Evolutionary conservation across 2,888 invertebrate genomes (phyloP), one percentile per base, ranked within the genome.

Genomic region (Pogonocherus hispidulus): DNA sequence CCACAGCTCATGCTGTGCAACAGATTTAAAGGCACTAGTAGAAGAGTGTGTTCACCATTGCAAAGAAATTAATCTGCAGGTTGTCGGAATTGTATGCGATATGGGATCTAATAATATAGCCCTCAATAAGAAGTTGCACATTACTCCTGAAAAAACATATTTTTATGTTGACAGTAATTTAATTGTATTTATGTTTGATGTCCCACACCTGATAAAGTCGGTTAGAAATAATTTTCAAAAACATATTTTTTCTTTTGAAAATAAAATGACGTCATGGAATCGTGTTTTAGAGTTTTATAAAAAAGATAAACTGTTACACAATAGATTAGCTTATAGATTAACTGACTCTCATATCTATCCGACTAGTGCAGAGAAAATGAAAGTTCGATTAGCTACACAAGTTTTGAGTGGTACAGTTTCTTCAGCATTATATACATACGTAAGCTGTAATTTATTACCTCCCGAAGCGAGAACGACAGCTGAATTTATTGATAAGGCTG

Each of bases 151-250:
- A 2, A 32, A 3, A 32, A 8, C 3, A 8, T 32, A 32, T 32
- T 32, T 32, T 32, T 32, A 32, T 32, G 32, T 49, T 19, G 49
- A n/a, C 5, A 20, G 20, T 9, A 9, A 9, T 1, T 5, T 5
- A 2, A 49, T 49, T n/a, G 9, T 18, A 19, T 49, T 20, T 22
- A 16, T 49, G 9, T 3, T 49, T 49, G 49, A 49, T 49, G 19
- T 20, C 18, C 22, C 49, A 49, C 49, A 49, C n/a, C n/a, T 49
- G 16, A 49, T 20, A 6, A 49, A 49, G 20, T 16, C 49, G 5
- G n/a, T 49, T 5, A 49, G 49, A 20, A 49, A 49, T 18, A 60
- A 60, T 23, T 23, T 23, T 23, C 23, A 23, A 6, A 23, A 23
- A 3, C 23, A 6, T 23, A 23, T n/a, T n/a, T n/a, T n/a, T n/a